Conservation (phyloP, 2,888 invertebrate species). For the Gari tellinella region DNA sequence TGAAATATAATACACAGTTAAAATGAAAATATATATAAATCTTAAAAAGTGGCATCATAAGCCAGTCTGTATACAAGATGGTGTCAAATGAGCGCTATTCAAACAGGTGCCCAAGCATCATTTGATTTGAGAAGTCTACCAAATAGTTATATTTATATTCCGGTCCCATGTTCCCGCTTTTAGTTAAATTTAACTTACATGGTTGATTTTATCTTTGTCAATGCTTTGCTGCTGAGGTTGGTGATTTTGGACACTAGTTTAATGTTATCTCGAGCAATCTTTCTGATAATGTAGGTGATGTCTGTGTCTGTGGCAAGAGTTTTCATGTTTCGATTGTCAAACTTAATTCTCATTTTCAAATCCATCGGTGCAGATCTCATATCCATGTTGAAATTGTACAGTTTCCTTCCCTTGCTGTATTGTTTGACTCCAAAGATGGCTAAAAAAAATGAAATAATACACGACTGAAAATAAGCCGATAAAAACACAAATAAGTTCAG, state of each 20-base stretch:
- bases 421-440: no score
- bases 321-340: conserved; percentile 46
- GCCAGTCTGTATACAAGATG: no score
- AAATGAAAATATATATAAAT: no score
- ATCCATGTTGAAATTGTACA: conserved; percentile 50
- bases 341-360: conserved; percentile 50
- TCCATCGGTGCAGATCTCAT: conserved; percentile 47
- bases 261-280: conserved; percentile 63
- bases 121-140: no score
- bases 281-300: conserved; percentile 66
- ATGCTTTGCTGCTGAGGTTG: conserved; percentile 63
- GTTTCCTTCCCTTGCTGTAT: conserved; percentile 37
- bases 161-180: no score
- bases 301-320: conserved; percentile 54
- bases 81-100: no score
- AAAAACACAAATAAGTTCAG: no score
- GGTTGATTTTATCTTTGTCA: conserved; percentile 57
- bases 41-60: no score
- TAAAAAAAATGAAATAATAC: conserved; percentile 5
- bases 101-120: no score
- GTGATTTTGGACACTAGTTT: conserved; percentile 65
- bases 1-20: no score
- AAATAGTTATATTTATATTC: no score
- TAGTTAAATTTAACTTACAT: conserved; percentile 60
- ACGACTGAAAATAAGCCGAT: no score